Conservation (phyloP, 1,140 invertebrate genomes). For the Panulirus ornatus region DNA sequence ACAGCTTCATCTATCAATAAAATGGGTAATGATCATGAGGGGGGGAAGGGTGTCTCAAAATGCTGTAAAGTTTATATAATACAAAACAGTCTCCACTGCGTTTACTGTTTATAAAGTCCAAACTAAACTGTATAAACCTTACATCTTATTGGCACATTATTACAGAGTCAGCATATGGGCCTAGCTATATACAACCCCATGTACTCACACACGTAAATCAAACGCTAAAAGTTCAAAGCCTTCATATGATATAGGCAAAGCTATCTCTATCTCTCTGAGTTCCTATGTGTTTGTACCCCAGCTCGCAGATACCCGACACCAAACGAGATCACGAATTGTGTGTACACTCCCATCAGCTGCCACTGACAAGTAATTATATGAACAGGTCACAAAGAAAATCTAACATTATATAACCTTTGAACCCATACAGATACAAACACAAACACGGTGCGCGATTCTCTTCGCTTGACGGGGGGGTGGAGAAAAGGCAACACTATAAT, state of each 20-base stretch:
- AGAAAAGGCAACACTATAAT: too few species aligned
- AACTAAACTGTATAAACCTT: not conserved
- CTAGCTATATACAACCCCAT: not conserved
- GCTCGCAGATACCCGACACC: not conserved
- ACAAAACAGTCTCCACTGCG: not conserved
- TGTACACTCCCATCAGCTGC: constrained; percentile 9
- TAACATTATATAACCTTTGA: not conserved
- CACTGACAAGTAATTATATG: not conserved
- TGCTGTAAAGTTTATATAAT: not conserved
- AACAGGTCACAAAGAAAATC: not conserved
- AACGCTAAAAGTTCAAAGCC: not conserved
- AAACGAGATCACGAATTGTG: not conserved
- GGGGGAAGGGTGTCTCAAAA: too few species aligned
- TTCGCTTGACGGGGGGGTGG: too few species aligned
- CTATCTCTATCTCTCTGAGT: not conserved
- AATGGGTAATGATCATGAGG: not conserved
- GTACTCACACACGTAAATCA: not conserved
- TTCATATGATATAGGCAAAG: not conserved
- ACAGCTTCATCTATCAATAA: not conserved
- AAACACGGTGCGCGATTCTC: too few species aligned
- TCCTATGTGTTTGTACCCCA: not conserved
- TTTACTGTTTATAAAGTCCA: not conserved
- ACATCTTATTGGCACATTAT: not conserved
- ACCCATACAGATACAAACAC: not conserved
- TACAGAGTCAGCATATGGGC: not conserved